phyloP scores from a whole-genome alignment of 2,888 invertebrate genomes.

The Phragmatobia fuliginosa region DNA sequence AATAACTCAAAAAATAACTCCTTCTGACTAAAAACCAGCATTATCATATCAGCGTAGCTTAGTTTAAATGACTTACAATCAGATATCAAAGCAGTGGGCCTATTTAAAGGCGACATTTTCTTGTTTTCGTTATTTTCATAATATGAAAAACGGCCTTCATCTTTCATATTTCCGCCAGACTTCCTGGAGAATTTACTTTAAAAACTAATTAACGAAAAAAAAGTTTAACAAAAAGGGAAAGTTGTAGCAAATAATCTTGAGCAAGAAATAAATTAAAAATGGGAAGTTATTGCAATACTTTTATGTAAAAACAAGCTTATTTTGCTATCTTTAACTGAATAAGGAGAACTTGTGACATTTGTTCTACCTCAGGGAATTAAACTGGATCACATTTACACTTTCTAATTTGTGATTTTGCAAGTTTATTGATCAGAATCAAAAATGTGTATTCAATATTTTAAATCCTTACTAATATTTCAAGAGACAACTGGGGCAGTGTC shows the following conservation, averaged over 20 bases:
- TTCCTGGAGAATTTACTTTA: conserved; percentile 13
- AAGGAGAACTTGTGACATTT: conserved; percentile 4
- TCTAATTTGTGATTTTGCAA: no score
- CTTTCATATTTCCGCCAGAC: conserved; percentile 9
- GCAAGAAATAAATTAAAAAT: conserved; percentile 16
- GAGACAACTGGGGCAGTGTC: no score
- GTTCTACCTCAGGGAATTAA: neutral
- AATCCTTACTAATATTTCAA: no score
- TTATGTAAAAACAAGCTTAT: conserved; percentile 14
- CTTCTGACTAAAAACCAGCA: no score
- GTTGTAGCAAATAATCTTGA: conserved; percentile 5
- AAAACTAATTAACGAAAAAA: conserved; percentile 21
- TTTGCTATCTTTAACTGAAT: neutral
- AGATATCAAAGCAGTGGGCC: neutral
- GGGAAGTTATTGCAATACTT: conserved; percentile 17
- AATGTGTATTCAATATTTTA: no score
- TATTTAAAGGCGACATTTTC: neutral
- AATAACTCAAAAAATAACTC: no score
- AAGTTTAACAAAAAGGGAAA: conserved; percentile 12
- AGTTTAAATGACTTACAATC: neutral
- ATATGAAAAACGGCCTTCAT: conserved; percentile 12
- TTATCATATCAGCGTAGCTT: no score
- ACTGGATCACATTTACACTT: no score
- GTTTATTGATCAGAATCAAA: no score
- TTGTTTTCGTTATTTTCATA: conserved; percentile 2